Evolutionary conservation across 2,113 vertebrate genomes (phyloP).

Genomic region (Heteronetta atricapilla): DNA sequence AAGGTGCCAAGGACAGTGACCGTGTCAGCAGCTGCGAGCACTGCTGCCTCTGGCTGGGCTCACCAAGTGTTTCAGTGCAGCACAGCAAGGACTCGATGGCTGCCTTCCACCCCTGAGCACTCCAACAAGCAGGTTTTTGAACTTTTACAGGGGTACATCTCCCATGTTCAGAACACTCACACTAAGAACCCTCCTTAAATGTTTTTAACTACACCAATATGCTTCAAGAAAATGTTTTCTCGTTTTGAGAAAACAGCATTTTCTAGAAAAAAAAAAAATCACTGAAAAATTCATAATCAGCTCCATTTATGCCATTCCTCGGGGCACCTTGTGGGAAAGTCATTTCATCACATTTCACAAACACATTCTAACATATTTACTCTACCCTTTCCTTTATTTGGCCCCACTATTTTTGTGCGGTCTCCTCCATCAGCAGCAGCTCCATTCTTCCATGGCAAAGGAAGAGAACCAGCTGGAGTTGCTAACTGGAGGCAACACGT

Average conservation of each 20-base stretch:
- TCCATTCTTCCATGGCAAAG: neutral
- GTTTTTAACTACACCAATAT: neutral
- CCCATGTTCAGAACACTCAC: neutral
- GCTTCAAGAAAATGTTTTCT: neutral
- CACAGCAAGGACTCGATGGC: neutral
- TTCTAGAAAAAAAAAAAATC: neutral
- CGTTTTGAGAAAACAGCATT: neutral
- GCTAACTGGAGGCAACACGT: neutral
- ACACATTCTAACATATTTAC: neutral
- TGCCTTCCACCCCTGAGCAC: neutral
- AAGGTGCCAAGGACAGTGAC: neutral
- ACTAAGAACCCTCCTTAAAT: neutral
- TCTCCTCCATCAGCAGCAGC: neutral
- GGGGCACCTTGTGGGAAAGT: neutral
- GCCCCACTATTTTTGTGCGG: neutral
- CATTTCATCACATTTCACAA: fast-evolving
- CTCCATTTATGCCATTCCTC: neutral
- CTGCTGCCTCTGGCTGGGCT: neutral
- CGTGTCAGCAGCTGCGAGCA: neutral
- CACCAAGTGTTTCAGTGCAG: neutral
- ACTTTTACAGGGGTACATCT: neutral
- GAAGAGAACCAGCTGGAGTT: neutral
- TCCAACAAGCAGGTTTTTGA: neutral
- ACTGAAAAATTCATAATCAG: neutral
- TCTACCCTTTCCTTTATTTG: neutral